A percentile compares a stretch with the other conserved stretches of the same genome.
Conservation (phyloP, 1,140 invertebrate genomes). For the Propsilocerus akamusi region DNA sequence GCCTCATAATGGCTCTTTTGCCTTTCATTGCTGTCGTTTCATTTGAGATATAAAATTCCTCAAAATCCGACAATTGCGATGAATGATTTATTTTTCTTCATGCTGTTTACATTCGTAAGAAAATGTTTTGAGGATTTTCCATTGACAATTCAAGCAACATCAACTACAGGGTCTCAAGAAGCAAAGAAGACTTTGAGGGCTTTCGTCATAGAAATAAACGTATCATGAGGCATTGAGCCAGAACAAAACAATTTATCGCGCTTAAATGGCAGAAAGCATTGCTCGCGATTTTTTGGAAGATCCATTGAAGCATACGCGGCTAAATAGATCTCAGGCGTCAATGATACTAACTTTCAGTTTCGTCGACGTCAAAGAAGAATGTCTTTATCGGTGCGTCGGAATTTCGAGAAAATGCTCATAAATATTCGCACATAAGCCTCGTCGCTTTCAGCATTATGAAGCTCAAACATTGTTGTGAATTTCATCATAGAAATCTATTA, state of each 20-base stretch:
- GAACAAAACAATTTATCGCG: too few species aligned
- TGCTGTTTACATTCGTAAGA: neutral
- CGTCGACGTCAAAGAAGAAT: neutral
- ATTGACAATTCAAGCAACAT: too few species aligned
- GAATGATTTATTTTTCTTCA: neutral
- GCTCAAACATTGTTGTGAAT: neutral
- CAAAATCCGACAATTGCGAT: neutral
- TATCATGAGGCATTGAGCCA: too few species aligned
- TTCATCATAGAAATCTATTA: neutral
- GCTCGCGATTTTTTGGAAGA: too few species aligned
- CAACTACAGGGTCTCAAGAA: too few species aligned
- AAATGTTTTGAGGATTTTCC: neutral
- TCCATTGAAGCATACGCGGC: too few species aligned
- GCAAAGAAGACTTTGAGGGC: neutral
- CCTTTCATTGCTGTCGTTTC: neutral
- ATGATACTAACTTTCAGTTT: neutral
- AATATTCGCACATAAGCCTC: neutral
- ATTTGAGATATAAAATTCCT: neutral
- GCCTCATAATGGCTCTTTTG: neutral
- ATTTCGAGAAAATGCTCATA: neutral
- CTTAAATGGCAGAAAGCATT: too few species aligned
- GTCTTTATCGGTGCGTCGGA: neutral
- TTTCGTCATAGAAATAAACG: neutral
- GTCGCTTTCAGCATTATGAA: neutral
- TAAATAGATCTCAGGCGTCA: constrained; percentile 2